phyloP scores from a whole-genome alignment of 2,113 vertebrate genomes.

The Sylvia atricapilla region DNA sequence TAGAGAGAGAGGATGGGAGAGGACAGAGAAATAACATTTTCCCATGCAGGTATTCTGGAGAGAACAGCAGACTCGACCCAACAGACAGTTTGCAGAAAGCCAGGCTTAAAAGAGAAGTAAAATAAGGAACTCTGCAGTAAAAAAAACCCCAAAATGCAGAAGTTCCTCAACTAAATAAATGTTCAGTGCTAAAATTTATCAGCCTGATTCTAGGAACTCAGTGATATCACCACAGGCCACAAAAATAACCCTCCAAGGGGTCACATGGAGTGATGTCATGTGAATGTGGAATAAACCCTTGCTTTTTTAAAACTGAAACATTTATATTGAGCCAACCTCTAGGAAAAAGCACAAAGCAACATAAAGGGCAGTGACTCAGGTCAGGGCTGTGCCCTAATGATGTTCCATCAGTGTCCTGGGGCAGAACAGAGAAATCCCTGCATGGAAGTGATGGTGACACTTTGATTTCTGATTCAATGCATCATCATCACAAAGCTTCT shows the following conservation, averaged over 20 bases:
- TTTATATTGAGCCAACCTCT: neutral
- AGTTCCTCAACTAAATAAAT: neutral
- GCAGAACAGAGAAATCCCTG: neutral
- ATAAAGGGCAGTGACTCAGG: neutral
- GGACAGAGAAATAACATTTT: neutral
- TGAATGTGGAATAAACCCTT: neutral
- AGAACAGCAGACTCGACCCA: neutral
- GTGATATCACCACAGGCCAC: conserved; percentile 3
- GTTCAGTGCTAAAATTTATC: conserved; percentile 24
- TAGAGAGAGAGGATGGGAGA: neutral
- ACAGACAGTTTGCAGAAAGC: neutral
- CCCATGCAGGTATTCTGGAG: neutral
- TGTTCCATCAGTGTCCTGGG: neutral
- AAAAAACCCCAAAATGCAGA: neutral
- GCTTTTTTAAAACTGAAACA: conserved; percentile 23
- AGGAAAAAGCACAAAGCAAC: neutral
- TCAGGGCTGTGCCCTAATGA: neutral
- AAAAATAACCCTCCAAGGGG: conserved; percentile 26
- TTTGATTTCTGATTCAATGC: neutral
- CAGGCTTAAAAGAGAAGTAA: conserved; percentile 9
- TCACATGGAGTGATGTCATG: conserved; percentile 50
- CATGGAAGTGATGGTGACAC: neutral
- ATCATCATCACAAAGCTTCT: neutral
- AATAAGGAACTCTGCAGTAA: neutral
- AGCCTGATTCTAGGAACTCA: conserved; percentile 53